Evolutionary conservation across 2,888 invertebrate species (phyloP).

Genomic region (Dioctria linearis): DNA sequence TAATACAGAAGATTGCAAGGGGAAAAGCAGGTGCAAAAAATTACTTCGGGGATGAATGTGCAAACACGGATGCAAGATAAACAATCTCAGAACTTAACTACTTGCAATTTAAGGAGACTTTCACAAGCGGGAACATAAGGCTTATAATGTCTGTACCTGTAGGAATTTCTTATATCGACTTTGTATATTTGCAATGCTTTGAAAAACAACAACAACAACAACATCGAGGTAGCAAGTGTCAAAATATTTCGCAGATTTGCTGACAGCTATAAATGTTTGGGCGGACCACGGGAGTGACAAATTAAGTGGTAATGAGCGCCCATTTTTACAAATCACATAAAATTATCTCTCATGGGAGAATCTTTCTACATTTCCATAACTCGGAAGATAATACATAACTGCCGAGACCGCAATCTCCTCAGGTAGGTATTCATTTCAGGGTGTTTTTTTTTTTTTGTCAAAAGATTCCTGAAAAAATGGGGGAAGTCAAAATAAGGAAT

Average conservation of each 20-base stretch:
- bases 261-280: conserved; percentile 8
- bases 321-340: conserved; percentile 7
- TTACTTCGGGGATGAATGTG: not conserved
- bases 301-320: conserved; percentile 18
- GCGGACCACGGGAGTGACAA: not conserved
- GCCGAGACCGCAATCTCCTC: not conserved
- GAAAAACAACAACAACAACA: no score
- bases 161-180: no score
- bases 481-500: not conserved
- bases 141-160: no score
- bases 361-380: not conserved
- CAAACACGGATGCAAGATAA: not conserved
- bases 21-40: conserved; percentile 9
- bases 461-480: not conserved
- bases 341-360: not conserved
- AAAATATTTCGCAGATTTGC: not conserved
- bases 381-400: not conserved
- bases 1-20: conserved; percentile 7
- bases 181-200: no score
- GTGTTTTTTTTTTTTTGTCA: not conserved
- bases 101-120: not conserved
- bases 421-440: conserved; percentile 13
- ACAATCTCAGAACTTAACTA: not conserved
- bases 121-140: not conserved
- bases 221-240: no score